Evolutionary conservation across 2,113 vertebrate species (phyloP).

Genomic region (Eptesicus fuscus): DNA sequence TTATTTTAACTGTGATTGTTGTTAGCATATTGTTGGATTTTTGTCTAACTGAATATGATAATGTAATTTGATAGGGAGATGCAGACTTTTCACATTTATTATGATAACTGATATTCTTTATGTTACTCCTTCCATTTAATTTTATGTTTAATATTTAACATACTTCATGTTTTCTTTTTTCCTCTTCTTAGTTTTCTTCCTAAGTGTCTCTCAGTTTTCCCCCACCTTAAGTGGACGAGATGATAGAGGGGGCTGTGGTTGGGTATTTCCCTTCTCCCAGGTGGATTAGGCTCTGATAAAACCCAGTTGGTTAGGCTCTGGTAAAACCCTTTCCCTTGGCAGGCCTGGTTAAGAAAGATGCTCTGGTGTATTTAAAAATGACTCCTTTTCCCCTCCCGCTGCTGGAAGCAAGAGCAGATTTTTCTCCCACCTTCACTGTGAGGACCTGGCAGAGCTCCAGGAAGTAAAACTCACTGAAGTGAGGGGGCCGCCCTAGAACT

Average conservation of each 20-base stretch:
- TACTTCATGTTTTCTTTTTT: background rate
- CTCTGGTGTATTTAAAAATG: background rate
- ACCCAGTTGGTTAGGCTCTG: background rate
- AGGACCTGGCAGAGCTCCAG: background rate
- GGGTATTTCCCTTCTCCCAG: background rate
- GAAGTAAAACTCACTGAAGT: background rate
- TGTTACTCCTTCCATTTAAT: conserved; percentile 6
- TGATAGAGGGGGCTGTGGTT: background rate
- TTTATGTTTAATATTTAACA: conserved; percentile 20
- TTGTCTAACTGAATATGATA: background rate
- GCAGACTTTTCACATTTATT: conserved; percentile 5
- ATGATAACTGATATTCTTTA: background rate
- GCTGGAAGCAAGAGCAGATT: background rate
- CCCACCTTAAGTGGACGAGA: background rate
- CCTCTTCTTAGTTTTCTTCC: background rate
- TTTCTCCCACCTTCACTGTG: background rate
- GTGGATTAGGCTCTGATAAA: background rate
- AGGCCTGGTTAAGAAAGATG: background rate
- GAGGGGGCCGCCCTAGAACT: background rate
- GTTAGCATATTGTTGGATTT: background rate
- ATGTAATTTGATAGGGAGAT: background rate
- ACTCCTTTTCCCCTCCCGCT: background rate
- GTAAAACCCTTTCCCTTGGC: background rate
- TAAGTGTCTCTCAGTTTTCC: background rate
- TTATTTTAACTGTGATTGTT: conserved; percentile 13